phyloP scores from a whole-genome alignment of 2,113 vertebrate genomes.

The Gallinago undulata region DNA sequence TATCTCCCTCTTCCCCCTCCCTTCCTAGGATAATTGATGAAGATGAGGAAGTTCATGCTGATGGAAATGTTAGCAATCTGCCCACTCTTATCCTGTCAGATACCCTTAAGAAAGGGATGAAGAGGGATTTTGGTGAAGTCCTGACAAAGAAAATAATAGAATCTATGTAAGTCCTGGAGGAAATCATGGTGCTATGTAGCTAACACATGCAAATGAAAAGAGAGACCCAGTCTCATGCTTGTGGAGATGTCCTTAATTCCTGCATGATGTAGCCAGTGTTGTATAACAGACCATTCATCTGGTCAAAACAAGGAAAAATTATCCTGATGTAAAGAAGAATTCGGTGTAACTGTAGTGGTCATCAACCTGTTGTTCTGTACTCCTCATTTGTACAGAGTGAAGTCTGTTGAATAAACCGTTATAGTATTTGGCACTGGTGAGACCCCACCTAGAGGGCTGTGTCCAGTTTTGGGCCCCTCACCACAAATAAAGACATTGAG shows the following conservation, averaged over 20 bases:
- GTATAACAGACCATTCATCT: not conserved
- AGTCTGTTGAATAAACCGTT: not conserved
- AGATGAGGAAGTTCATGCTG: conserved; percentile 81
- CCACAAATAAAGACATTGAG: no score
- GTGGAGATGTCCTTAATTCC: conserved; percentile 9
- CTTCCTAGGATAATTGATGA: conserved; percentile 80
- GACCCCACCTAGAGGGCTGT: no score
- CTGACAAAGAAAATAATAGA: conserved; percentile 83
- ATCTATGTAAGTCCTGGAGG: conserved; percentile 77
- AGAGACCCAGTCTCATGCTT: conserved; percentile 2
- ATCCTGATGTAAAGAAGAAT: not conserved
- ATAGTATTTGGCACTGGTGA: no score
- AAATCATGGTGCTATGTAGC: conserved; percentile 39
- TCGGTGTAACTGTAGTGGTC: not conserved
- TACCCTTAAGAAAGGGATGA: conserved; percentile 79
- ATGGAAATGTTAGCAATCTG: conserved; percentile 71
- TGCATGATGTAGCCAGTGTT: not conserved
- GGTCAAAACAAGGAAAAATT: not conserved
- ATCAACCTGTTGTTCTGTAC: not conserved
- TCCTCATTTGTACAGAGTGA: not conserved
- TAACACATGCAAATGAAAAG: conserved; percentile 18
- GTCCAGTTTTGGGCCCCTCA: no score
- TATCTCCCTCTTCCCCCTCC: conserved; percentile 57
- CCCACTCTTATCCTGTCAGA: conserved; percentile 81
- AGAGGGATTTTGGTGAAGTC: conserved; percentile 77